Evolutionary conservation across 2,113 vertebrate genomes (phyloP).

Genomic region (Pachyramphus minor): DNA sequence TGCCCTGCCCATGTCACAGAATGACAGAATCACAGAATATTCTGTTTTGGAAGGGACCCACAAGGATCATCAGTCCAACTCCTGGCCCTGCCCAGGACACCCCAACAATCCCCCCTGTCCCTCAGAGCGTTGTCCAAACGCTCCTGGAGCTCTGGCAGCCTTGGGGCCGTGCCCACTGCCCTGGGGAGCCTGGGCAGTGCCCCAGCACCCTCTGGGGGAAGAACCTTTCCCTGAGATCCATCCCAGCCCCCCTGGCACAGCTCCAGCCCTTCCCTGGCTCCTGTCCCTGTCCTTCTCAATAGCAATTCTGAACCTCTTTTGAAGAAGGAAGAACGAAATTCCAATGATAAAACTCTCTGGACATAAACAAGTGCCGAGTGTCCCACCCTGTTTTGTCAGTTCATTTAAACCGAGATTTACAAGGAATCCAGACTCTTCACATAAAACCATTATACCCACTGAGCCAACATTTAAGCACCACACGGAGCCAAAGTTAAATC

Average conservation of each 20-base stretch:
- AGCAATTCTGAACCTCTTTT: background rate
- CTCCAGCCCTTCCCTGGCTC: background rate
- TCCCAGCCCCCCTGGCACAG: background rate
- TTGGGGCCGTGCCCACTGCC: background rate
- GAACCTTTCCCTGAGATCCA: background rate
- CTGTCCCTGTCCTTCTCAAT: background rate
- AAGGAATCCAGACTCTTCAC: background rate
- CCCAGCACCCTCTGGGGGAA: background rate
- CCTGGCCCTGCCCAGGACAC: background rate
- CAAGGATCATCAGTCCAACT: background rate
- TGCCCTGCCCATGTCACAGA: background rate
- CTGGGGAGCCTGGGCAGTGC: background rate
- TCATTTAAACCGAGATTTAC: background rate
- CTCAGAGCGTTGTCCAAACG: background rate
- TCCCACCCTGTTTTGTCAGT: background rate
- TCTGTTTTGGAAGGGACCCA: background rate
- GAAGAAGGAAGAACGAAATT: background rate
- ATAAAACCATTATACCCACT: background rate
- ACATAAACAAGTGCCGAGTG: accelerated
- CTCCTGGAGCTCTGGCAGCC: background rate
- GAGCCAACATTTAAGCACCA: background rate
- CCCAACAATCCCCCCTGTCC: background rate
- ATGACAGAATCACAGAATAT: background rate
- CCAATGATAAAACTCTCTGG: background rate
- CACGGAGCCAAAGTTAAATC: background rate